Base-by-base conservation (phyloP, 2,113 vertebrate genomes). In the Mirounga angustirostris region DNA sequence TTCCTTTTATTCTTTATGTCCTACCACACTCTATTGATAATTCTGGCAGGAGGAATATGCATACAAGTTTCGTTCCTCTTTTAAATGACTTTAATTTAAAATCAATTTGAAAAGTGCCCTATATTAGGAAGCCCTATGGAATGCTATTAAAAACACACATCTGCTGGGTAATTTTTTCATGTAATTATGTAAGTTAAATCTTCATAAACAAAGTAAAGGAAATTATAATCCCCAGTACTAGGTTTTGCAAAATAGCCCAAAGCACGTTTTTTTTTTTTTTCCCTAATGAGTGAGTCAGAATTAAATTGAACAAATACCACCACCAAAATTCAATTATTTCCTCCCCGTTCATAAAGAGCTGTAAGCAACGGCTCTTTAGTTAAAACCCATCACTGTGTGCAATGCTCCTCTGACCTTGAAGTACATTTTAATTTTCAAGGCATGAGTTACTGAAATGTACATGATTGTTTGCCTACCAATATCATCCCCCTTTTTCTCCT, bases 21-120 rank as follows among this genome's bases (percentile, higher is more conserved):
- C 97, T 40, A 54, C 7, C 26, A 94, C 11, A 69, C 16, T 74
- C n/a, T 97, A 95, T 73, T 89, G 91, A 91, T 94, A 89, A 96
- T 87, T 95, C 63, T 95, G 33, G 18, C 26, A 95, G 19, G 46
- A 94, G 89, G 12, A 74, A 92, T 69, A 92, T 67, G 15, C 36
- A 84, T 69, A 59, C 43, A 96, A 18, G 14, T 82, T 97, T 91
- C 21, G 63, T 40, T 61, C 33, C n/a, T 74, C 74, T 96, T 96
- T 96, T 76, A 91, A 96, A 89, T 87, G 43, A 92, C 43, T 97
- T 97, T 88, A 87, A 92, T 92, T 92, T 98, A 61, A 96, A 93
- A 95, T 92, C 79, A 83, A 90, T 92, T 90, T 98, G 63, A 81
- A 97, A 95, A 83, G 40, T 89, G 33, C 11, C 33, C 33, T 80